Conservation (phyloP, 2,113 vertebrate species). For the Sinocyclocheilus anshuiensis region DNA sequence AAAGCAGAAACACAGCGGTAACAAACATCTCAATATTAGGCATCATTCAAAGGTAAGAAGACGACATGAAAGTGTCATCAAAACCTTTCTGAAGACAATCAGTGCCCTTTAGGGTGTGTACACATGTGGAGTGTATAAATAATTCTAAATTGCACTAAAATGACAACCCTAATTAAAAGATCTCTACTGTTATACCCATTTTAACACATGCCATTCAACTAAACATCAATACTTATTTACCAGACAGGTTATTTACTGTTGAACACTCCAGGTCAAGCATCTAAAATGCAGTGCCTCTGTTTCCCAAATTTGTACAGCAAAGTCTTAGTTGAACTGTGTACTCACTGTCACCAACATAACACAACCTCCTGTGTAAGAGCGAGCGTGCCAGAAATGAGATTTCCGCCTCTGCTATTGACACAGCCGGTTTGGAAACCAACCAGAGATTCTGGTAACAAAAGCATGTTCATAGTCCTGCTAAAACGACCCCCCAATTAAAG, state of each 20-base stretch:
- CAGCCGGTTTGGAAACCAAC: constrained; percentile 63
- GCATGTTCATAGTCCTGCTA: constrained; percentile 68
- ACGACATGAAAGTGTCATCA: background rate
- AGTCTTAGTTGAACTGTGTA: constrained; percentile 10
- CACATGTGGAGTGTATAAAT: too few species aligned
- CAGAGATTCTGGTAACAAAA: constrained; percentile 66
- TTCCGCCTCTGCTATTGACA: constrained; percentile 75
- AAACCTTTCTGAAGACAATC: background rate
- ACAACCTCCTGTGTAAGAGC: constrained; percentile 63
- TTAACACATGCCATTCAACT: background rate
- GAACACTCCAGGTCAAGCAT: background rate
- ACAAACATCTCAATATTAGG: background rate
- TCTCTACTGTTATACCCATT: background rate
- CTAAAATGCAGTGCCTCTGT: background rate
- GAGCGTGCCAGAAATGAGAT: constrained; percentile 64
- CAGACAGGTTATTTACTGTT: background rate
- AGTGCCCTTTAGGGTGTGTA: background rate
- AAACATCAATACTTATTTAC: background rate
- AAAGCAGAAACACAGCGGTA: background rate
- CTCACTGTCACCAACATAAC: constrained; percentile 51
- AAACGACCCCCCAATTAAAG: constrained; percentile 56
- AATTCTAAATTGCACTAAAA: background rate
- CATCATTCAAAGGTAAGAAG: background rate
- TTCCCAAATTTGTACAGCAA: background rate
- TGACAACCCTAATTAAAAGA: background rate